These are phyloP conservation scores for Calyptommatus sinebrachiatus DNA, from an alignment of 2,113 vertebrate genomes.

Conservation along the genomic window DNA sequence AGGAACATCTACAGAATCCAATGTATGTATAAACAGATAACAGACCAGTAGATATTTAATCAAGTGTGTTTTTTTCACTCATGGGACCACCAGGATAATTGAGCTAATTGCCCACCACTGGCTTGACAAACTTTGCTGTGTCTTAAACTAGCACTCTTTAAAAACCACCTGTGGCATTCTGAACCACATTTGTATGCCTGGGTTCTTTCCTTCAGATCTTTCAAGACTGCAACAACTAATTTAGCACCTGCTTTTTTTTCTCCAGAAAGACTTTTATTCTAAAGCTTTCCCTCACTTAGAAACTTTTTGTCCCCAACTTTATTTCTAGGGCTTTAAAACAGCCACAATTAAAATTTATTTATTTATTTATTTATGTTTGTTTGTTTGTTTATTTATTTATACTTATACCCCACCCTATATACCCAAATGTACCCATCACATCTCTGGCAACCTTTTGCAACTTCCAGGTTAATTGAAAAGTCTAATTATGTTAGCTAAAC, in stretches of 20 bases:
- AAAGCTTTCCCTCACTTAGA: constrained; percentile 53
- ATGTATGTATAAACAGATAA: not conserved
- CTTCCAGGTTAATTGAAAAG: constrained; percentile 51
- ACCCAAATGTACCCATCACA: constrained; percentile 33
- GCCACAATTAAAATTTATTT: not conserved
- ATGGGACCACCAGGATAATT: not conserved
- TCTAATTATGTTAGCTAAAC: constrained; percentile 35
- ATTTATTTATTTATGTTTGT: no score
- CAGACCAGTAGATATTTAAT: not conserved
- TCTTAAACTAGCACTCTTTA: not conserved
- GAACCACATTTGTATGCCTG: not conserved
- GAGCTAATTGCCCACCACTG: no score
- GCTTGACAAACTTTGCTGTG: no score
- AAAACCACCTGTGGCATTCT: not conserved
- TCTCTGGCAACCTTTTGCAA: constrained; percentile 34
- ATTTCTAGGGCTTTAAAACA: constrained; percentile 46
- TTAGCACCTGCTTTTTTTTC: not conserved
- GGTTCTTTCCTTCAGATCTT: not conserved
- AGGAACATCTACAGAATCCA: not conserved
- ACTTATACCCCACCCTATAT: no score
- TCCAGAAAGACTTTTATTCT: not conserved
- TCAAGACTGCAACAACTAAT: not conserved
- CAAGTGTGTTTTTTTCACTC: not conserved
- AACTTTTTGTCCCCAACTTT: constrained; percentile 59
- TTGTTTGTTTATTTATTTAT: no score